Evolutionary conservation across 2,113 vertebrate species (phyloP).

Genomic region (Gadus macrocephalus): DNA sequence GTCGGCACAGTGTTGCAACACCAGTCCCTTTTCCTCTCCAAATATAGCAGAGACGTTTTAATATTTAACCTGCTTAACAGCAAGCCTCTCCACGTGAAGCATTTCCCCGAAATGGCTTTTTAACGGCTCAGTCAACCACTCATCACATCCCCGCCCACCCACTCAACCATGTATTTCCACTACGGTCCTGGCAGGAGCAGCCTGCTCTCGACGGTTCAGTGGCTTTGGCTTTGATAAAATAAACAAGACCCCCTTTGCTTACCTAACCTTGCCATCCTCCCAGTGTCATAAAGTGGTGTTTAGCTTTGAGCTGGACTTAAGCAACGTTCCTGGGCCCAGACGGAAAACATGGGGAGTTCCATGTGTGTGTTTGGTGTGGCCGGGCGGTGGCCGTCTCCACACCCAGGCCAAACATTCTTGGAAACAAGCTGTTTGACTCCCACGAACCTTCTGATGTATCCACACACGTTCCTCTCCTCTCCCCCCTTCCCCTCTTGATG

Average conservation of each 20-base stretch:
- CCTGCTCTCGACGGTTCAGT: constrained; percentile 27
- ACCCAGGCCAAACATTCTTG: constrained; percentile 33
- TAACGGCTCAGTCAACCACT: constrained; percentile 11
- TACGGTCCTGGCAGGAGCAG: constrained; percentile 13
- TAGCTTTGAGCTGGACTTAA: constrained; percentile 23
- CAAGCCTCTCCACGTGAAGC: neutral
- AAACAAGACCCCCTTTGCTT: constrained; percentile 34
- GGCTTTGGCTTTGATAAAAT: constrained; percentile 36
- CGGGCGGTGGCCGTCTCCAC: neutral
- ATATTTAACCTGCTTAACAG: neutral
- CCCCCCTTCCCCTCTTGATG: neutral
- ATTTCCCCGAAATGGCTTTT: neutral
- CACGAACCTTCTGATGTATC: constrained; percentile 15
- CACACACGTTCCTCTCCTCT: constrained; percentile 11
- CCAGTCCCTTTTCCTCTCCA: no score
- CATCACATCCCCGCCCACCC: constrained; percentile 4
- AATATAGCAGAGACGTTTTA: neutral
- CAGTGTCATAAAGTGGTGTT: constrained; percentile 44
- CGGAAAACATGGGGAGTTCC: constrained; percentile 18
- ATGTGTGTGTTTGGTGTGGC: constrained; percentile 48
- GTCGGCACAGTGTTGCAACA: no score
- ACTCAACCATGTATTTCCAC: constrained; percentile 5
- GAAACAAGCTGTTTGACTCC: constrained; percentile 35
- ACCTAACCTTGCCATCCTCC: constrained; percentile 24
- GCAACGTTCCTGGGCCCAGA: constrained; percentile 30